Evolutionary conservation across 2,888 invertebrate species (phyloP), one percentile per base, ranked within the genome.

Genomic region (Melanargia galathea): DNA sequence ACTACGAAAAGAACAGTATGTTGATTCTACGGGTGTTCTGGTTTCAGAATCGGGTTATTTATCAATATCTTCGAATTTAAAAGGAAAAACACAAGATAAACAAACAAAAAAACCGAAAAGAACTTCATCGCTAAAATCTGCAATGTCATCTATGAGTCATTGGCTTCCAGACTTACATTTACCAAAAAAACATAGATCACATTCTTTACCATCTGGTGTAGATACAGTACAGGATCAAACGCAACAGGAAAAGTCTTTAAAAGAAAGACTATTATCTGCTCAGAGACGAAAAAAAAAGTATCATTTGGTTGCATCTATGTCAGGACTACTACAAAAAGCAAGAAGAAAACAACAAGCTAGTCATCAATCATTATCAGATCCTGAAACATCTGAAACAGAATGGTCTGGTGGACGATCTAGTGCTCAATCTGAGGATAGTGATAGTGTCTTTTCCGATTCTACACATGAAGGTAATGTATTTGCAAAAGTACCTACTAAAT

Each of bases 261-360:
- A 91, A 75, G 90, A 91, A 79, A 81, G 91, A 74, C 84, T 90
- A 69, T 71, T 90, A 64, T 87, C 88, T 13, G 90, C 90, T 5
- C 91, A 92, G 71, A 80, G 92, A 73, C 94, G 95, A 76, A 96
- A 96, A 86, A 96, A 96, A 81, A 96, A 96, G 78, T 95, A 95
- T 71, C 94, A 95, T 5, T 90, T 97, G 59, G 96, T 96, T 0
- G 95, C 96, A 0, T 97, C 97, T 0, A 95, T 97, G 86, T 96
- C 96, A 1, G 96, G 96, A 22, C 93, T 97, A 67, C 87, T 97
- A 72, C 96, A 96, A 81, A 97, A 97, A 87, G 97, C 97, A 0
- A 95, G 96, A 79, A 84, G 95, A 73, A 94, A 94, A 83, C 92
- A 93, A 33, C 92, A 92, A 76, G 86, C 91, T 33, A 90, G 92